Evolutionary conservation across 2,797 vertebrate genomes (phyloP), one percentile per base, ranked within the genome.

Genomic region (Anguilla marmorata): DNA sequence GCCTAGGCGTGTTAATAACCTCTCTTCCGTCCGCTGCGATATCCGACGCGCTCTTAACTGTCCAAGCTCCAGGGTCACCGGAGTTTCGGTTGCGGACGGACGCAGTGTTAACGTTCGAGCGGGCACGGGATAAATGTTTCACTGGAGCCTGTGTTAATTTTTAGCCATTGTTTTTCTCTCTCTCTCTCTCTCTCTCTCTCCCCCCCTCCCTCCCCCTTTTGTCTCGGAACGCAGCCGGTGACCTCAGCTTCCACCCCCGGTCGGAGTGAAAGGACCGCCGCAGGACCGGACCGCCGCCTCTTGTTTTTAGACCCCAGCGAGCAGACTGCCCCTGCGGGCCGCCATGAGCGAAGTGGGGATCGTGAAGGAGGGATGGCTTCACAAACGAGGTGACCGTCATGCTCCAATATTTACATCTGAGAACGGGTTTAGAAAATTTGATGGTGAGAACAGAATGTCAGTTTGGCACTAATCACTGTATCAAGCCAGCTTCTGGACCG

Each of bases 331-430:
- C 79, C 79, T 21, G 24, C 41, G 85, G 54, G 92, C 88, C 94
- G 94, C 93, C 94, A 97, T 97, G 96, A 95, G 93, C 91, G 96
- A 97, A 94, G 95, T 96, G 90, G 94, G 95, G 79, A 95, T 97
- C 80, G 96, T 97, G 91, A 97, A 97, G 93, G 97, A 97, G 90
- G 97, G 97, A 69, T 97, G 97, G 97, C 95, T 97, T 89, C 96
- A 97, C 93, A 97, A 97, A 91, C 93, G 96, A 94, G 97, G 97
- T 97, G 90, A 94, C 95, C 90, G 56, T 24, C 11, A n/a, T 0
- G 6, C n/a, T 12, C 41, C n/a, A 2, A 50, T 14, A 0, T 79
- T 79, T 7, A 41, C 5, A 41, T 6, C 45, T 45, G 3, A 24
- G 60, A 79, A 79, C 19, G 33, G 19, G 27, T 33, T 72, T 33